These are phyloP conservation scores for Hedya salicella DNA, from an alignment of 2,888 invertebrate genomes.

Conservation along the genomic window DNA sequence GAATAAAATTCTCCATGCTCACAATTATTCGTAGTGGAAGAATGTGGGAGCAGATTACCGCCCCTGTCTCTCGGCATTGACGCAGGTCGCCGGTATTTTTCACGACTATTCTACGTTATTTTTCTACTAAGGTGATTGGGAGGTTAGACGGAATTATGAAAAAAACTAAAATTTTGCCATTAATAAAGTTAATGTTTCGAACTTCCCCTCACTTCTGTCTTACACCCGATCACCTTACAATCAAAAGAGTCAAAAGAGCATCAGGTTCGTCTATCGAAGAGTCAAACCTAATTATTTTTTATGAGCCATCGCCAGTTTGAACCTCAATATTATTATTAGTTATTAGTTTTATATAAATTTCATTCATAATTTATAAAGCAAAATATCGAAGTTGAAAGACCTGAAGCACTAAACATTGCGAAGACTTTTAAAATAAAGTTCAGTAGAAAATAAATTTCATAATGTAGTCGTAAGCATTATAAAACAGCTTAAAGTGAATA, in stretches of 20 bases:
- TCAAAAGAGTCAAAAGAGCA: too few relatives aligned
- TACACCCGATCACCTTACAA: too few relatives aligned
- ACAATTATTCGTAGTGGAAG: background rate
- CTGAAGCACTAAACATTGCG: conserved; percentile 1
- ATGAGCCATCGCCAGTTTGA: too few relatives aligned
- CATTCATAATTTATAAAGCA: background rate
- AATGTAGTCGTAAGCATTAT: too few relatives aligned
- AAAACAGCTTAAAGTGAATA: background rate
- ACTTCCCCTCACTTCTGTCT: too few relatives aligned
- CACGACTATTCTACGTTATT: background rate
- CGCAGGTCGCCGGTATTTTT: background rate
- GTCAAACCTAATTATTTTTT: too few relatives aligned
- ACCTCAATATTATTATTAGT: too few relatives aligned
- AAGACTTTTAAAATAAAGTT: background rate
- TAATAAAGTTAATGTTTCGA: too few relatives aligned
- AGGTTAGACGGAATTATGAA: too few relatives aligned
- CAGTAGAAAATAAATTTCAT: background rate
- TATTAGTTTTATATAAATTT: background rate
- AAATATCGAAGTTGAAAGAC: background rate
- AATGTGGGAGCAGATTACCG: background rate
- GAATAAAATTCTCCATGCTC: background rate
- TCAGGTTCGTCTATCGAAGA: too few relatives aligned
- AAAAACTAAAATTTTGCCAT: too few relatives aligned
- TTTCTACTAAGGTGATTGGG: too few relatives aligned
- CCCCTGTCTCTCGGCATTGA: conserved; percentile 13